Conservation (phyloP, 2,888 invertebrate genomes). For the Noctua janthe region DNA sequence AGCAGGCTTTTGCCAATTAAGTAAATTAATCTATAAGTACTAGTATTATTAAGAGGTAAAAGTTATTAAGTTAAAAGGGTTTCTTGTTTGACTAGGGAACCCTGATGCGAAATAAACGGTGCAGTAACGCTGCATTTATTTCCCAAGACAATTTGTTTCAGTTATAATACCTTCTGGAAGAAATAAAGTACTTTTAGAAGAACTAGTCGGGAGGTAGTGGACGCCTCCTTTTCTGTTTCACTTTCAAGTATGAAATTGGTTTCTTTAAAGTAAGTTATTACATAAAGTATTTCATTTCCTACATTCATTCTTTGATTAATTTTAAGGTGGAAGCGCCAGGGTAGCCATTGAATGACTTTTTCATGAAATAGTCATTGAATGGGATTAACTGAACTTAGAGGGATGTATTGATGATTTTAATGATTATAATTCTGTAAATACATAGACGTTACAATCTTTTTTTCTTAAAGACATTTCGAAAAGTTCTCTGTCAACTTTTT, state of each 20-base stretch:
- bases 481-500: too few species aligned
- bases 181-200: constrained; percentile 21
- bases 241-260: constrained; percentile 8
- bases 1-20: too few species aligned
- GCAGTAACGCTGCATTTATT: constrained; percentile 18
- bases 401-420: too few species aligned
- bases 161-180: constrained; percentile 11
- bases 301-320: background rate
- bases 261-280: background rate
- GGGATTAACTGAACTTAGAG: too few species aligned
- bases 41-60: too few species aligned
- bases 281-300: background rate
- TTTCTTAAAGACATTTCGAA: too few species aligned
- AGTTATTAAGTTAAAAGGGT: background rate
- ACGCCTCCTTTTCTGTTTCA: background rate
- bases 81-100: background rate
- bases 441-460: too few species aligned
- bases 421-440: too few species aligned
- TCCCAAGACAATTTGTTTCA: constrained; percentile 35
- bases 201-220: background rate
- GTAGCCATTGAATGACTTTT: too few species aligned
- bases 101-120: background rate
- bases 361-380: too few species aligned
- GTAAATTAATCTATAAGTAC: too few species aligned
- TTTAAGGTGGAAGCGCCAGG: background rate